phyloP scores from a whole-genome alignment of 2,888 invertebrate species.

The Mesorhabditis belari region DNA sequence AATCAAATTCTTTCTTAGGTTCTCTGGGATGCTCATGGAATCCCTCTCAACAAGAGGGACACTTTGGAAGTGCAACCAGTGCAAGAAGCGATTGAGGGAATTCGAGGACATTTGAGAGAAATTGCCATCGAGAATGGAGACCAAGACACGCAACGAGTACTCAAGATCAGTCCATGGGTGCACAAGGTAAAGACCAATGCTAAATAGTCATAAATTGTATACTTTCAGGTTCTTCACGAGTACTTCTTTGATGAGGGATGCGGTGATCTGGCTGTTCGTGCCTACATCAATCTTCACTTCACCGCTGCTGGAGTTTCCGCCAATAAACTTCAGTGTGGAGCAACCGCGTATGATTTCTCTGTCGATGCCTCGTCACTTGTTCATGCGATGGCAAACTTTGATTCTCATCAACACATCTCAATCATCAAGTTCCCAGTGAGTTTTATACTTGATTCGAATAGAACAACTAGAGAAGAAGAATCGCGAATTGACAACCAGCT shows the following conservation, averaged over 20 bases:
- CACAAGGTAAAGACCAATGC: slow-evolving; percentile 10
- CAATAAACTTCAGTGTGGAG: slow-evolving; percentile 1
- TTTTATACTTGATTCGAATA: slow-evolving; percentile 3
- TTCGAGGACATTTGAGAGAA: slow-evolving; percentile 5
- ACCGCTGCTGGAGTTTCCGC: slow-evolving; percentile 2
- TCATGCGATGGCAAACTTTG: slow-evolving; percentile 1
- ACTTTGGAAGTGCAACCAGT: slow-evolving; percentile 10
- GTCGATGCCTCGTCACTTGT: slow-evolving; percentile 13
- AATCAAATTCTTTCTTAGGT: slow-evolving; percentile 1
- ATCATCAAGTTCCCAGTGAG: slow-evolving; percentile 18
- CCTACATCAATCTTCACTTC: slow-evolving; percentile 24
- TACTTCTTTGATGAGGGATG: slow-evolving; percentile 43
- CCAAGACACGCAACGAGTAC: neutral
- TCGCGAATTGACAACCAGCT: no score
- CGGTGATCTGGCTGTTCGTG: slow-evolving; percentile 24
- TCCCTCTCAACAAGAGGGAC: slow-evolving; percentile 8
- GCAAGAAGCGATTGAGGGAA: slow-evolving; percentile 8
- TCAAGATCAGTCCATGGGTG: slow-evolving; percentile 15
- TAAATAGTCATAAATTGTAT: neutral
- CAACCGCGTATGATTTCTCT: slow-evolving; percentile 16
- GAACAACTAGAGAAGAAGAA: slow-evolving; percentile 1
- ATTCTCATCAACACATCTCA: slow-evolving; percentile 11
- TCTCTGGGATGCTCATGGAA: slow-evolving; percentile 15
- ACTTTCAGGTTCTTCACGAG: slow-evolving; percentile 40
- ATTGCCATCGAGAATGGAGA: neutral